Base-by-base conservation (phyloP, 1,140 invertebrate species). In the Drosophila lini region DNA sequence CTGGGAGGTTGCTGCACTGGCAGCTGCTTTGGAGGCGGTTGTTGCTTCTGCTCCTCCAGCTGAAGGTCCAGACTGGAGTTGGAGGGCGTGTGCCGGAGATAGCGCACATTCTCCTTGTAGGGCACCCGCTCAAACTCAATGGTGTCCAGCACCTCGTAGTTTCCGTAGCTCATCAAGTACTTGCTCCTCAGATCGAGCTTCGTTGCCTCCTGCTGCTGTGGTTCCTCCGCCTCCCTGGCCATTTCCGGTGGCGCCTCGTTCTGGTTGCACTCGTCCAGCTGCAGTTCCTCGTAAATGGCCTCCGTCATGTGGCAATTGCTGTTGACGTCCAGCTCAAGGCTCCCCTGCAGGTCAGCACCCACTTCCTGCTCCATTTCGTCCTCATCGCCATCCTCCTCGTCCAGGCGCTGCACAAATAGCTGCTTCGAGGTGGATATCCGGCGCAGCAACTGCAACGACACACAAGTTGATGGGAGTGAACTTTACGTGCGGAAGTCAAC, bases 51-150 rank as follows among this genome's bases (percentile, higher is more conserved):
- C 25, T 62, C 62, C 50, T 81, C 67, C 44, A 71, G 22, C 7
- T 67, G 64, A 36, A 88, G 47, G 28, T 91, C 82, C 36, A 90
- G 38, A 22, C 91, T 91, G 36, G 88, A 91, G 45, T 82, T 91
- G 44, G 89, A 86, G 48, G 91, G 91, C 13, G 91, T 91, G 68
- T 90, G 90, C 3, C 91, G 65, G 0, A 92, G 57, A 56, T 92
- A 92, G 32, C 89, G 82, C 8, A 92, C 79, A 41, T 92, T 85
- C 36, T 80, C 68, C 62, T 74, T 80, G 62, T 92, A 92, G 10
- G 78, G 76, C 57, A 92, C 79, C 32, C 81, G 78, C 57, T 92
- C 90, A 36, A 92, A 92, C 9, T 74, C 70, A 19, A 88, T 56
- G 55, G 61, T 9, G 32, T 48, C 69, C 42, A 69, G 31, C 41